Evolutionary conservation across 2,113 vertebrate species (phyloP).

Genomic region (Electrona antarctica): DNA sequence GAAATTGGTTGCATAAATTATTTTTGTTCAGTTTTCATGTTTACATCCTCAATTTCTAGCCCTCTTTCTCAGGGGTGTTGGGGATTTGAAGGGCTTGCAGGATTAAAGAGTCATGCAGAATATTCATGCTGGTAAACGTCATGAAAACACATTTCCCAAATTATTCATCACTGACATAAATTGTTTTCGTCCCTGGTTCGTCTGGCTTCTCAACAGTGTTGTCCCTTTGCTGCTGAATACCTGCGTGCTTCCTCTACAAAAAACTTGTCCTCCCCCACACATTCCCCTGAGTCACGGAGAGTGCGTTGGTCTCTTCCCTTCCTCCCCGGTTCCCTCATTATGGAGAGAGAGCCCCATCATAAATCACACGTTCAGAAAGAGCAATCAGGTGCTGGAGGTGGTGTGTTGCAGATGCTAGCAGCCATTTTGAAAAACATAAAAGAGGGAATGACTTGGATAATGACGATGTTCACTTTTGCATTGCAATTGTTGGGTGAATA

Average conservation of each 20-base stretch:
- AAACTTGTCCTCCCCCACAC: slow-evolving; percentile 38
- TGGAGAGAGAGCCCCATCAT: slow-evolving; percentile 29
- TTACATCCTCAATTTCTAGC: slow-evolving; percentile 60
- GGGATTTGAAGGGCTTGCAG: slow-evolving; percentile 73
- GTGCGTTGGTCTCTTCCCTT: slow-evolving; percentile 16
- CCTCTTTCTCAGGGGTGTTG: slow-evolving; percentile 63
- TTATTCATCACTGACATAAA: slow-evolving; percentile 41
- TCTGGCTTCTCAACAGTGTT: slow-evolving; percentile 50
- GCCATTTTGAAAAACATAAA: slow-evolving; percentile 11
- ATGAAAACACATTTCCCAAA: slow-evolving; percentile 72
- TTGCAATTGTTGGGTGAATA: slow-evolving; percentile 27
- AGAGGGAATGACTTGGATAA: slow-evolving; percentile 21
- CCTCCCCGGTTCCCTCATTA: slow-evolving; percentile 18
- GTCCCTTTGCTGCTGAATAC: slow-evolving; percentile 39
- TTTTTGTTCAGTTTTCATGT: slow-evolving; percentile 48
- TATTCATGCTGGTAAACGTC: slow-evolving; percentile 82
- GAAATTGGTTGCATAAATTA: slow-evolving; percentile 60
- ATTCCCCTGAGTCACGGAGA: slow-evolving; percentile 52
- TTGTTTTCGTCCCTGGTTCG: slow-evolving; percentile 46
- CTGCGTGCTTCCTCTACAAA: slow-evolving; percentile 21
- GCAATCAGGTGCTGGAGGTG: slow-evolving; percentile 37
- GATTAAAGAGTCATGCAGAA: slow-evolving; percentile 77
- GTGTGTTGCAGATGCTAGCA: slow-evolving; percentile 38
- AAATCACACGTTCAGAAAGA: slow-evolving; percentile 25
- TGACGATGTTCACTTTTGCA: slow-evolving; percentile 32